Evolutionary conservation across 2,797 vertebrate species (phyloP), one percentile per base, ranked within the genome.

Genomic region (Helostoma temminkii): DNA sequence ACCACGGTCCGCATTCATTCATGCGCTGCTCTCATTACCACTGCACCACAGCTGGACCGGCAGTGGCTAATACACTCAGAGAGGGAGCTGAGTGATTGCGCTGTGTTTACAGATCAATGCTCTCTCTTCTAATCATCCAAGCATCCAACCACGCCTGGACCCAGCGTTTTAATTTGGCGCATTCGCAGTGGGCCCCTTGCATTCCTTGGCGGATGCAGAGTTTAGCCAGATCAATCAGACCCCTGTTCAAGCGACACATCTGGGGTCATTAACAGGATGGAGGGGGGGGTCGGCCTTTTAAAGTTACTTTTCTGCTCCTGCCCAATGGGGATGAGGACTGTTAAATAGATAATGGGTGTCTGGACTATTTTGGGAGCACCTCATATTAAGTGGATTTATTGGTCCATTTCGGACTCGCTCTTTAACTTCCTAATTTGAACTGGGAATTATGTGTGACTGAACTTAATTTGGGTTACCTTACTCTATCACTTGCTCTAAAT

Each of bases 261-360:
- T 92, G 89, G 82, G 83, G 72, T 87, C 86, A 83, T 87, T 89
- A 90, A 82, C 60, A 24, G 68, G 80, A 78, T 53, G 54, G n/a
- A 42, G 53, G 48, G 7, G 42, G 41, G 45, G 47, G 41, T 56
- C 39, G 58, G 30, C 59, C 76, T 85, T 88, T 91, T 91, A 84
- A 92, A 92, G 91, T 83, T 14, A 77, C 85, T 83, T 86, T 74
- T 76, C 83, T 73, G 32, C 72, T 74, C 58, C 60, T 61, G 73
- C 66, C 79, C 78, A 74, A 71, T 75, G 50, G 61, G 62, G 57
- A 39, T 4, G 7, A 48, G 61, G 64, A 45, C 71, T 81, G 65
- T 86, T 88, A 79, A 81, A 88, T 71, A 87, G 90, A 88, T 90
- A 86, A 89, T 84, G 65, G 68, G 76, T 77, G 84, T 87, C 86